Evolutionary conservation across 1,140 invertebrate genomes (phyloP).

Genomic region (Pygmarrhopalites habei): DNA sequence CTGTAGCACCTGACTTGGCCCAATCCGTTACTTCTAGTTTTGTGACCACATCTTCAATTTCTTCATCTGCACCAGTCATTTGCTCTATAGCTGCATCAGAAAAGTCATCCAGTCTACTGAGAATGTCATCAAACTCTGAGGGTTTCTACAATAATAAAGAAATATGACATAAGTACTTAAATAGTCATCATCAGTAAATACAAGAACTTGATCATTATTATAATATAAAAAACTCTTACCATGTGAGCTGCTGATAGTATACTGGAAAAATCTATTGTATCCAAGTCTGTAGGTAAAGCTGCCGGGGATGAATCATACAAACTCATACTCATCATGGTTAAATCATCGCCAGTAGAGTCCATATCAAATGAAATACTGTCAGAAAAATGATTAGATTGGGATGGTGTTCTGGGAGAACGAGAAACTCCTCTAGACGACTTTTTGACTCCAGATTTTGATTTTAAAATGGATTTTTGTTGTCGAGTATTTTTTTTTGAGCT

Average conservation of each 20-base stretch:
- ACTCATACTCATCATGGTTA: neutral
- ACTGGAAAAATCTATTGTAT: conserved; percentile 4
- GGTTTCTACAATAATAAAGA: no score
- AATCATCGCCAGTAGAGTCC: neutral
- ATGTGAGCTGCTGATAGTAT: conserved; percentile 1
- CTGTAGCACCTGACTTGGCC: conserved; percentile 18
- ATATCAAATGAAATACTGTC: neutral
- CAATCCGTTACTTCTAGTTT: conserved; percentile 22
- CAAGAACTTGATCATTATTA: neutral
- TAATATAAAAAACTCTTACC: neutral
- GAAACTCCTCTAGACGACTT: no score
- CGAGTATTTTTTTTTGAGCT: no score
- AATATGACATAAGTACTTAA: neutral
- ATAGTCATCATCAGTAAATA: neutral
- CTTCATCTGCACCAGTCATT: conserved; percentile 16
- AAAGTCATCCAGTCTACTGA: conserved; percentile 18
- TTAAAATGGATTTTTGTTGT: no score
- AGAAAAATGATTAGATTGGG: neutral
- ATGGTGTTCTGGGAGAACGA: no score
- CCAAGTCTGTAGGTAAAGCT: conserved; percentile 2
- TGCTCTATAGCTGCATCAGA: conserved; percentile 12
- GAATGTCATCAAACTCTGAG: conserved; percentile 28
- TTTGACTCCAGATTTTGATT: no score
- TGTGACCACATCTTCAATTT: conserved; percentile 13
- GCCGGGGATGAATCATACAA: neutral